phyloP scores from a whole-genome alignment of 2,888 invertebrate genomes.

The Polyploca ridens region DNA sequence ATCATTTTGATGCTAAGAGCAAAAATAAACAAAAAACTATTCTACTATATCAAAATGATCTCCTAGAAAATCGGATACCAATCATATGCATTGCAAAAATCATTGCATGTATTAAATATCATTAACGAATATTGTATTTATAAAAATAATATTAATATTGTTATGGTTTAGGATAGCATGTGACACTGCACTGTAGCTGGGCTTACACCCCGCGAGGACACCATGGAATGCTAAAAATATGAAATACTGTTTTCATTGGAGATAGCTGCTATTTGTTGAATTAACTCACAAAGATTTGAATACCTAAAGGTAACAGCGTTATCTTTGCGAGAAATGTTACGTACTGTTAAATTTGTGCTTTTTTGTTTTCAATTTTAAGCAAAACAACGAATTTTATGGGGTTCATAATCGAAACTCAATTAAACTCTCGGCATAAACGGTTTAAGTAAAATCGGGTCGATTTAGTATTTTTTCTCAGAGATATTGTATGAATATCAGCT shows the following conservation, averaged over 20 bases:
- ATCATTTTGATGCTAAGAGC: not conserved
- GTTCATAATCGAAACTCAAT: no score
- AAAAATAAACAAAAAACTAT: not conserved
- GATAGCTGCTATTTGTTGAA: slow-evolving; percentile 42
- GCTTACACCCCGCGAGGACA: slow-evolving; percentile 49
- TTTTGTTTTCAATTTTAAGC: no score
- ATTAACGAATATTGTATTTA: slow-evolving; percentile 11
- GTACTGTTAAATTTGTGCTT: no score
- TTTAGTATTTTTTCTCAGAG: not conserved
- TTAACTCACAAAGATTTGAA: slow-evolving; percentile 1
- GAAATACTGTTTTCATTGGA: slow-evolving; percentile 36
- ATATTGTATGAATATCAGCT: slow-evolving; percentile 41
- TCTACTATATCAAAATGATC: not conserved
- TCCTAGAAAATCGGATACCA: not conserved
- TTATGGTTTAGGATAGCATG: slow-evolving; percentile 44
- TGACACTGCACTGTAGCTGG: slow-evolving; percentile 51
- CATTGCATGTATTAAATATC: slow-evolving; percentile 22
- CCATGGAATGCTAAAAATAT: slow-evolving; percentile 58
- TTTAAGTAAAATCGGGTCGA: no score
- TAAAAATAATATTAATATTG: slow-evolving; percentile 29
- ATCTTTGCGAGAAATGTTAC: no score
- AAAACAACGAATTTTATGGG: no score
- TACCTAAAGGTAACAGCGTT: no score
- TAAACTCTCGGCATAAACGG: no score
- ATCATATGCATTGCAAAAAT: slow-evolving; percentile 10